Evolutionary conservation across 2,797 vertebrate genomes (phyloP), one percentile per base, ranked within the genome.

Genomic region (Paedocypris micromegethes): DNA sequence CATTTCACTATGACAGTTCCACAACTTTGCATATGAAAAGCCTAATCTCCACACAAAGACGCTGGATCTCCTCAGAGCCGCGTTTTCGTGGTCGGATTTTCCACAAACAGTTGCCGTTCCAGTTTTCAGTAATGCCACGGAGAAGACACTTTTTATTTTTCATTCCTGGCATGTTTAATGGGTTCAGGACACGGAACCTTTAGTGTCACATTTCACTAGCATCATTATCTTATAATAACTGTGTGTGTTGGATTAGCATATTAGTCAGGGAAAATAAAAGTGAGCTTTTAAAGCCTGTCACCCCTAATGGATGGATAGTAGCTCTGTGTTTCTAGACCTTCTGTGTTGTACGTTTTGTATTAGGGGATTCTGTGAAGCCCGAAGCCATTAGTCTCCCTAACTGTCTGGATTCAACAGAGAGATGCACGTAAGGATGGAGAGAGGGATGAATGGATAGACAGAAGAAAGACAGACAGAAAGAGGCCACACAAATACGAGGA

Each of bases 161-260:
- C 2, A 2, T 45, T 43, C 57, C 42, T 45, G 23, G 45, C 44
- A 56, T 68, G 77, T 73, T 76, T 75, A 58, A 73, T 9, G 55
- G 75, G 66, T 58, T 64, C 48, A 60, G 65, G 72, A 71, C 48
- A 51, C n/a, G 73, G 65, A 76, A 79, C 59, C 72, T 71, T 74
- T 73, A 70, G 77, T 78, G 76, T 77, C 80, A 78, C 83, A 76
- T 76, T 66, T 62, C 72, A 63, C 49, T 59, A 50, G 49, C 79
- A 69, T 82, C 72, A 82, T 85, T 81, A 83, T 75, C 77, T 72
- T 37, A 47, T 81, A 77, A 80, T 78, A 86, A 84, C 81, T 85
- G 38, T 43, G 37, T 9, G 53, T 4, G 2, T 7, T 63, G 39
- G 23, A 58, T 74, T 67, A 64, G 38, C 40, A n/a, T 9, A 9